Evolutionary conservation across 2,113 vertebrate species (phyloP), one percentile per base, ranked within the genome.

Genomic region (Formicarius rufipectus): DNA sequence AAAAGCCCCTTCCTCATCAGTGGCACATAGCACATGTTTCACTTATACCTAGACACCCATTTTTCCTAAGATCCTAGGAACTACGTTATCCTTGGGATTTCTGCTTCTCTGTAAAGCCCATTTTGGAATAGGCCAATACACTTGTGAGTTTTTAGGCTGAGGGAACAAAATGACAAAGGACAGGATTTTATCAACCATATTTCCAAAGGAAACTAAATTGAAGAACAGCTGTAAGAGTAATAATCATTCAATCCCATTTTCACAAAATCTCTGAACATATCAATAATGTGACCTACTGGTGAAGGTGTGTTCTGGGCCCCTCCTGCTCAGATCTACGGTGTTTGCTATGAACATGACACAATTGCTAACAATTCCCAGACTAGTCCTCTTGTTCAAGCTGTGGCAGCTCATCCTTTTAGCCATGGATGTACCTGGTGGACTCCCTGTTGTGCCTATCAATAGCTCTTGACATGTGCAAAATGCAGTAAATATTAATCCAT

Each of bases 401-500:
- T 78, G 80, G 59, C 77, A 92, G 86, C 64, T 90, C 83, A 69
- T 96, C 83, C 79, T 90, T 84, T 77, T 56, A 93, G 81, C 74
- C 3, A 7, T 79, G 69, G 66, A 60, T 84, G 62, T 72, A 68
- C n/a, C 56, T 37, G 37, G 30, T n/a, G 31, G 69, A 3, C 19
- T 68, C 86, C 94, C 84, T 37, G 44, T 56, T 68, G 84, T 91
- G 58, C 40, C 80, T 52, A 84, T 87, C 89, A 31, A 22, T 72
- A 90, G 75, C 75, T 75, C 85, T 56, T 72, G 79, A 94, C 79
- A 75, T 3, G 31, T 96, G 45, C 60, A 84, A 89, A 87, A 92
- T 24, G 50, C 64, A 94, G 85, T 80, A 86, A 89, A 78, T 86
- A 90, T 78, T 88, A 87, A 95, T 92, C 85, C 90, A 93, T 84